Conservation (phyloP, 1,140 invertebrate species). For the Araneus ventricosus region DNA sequence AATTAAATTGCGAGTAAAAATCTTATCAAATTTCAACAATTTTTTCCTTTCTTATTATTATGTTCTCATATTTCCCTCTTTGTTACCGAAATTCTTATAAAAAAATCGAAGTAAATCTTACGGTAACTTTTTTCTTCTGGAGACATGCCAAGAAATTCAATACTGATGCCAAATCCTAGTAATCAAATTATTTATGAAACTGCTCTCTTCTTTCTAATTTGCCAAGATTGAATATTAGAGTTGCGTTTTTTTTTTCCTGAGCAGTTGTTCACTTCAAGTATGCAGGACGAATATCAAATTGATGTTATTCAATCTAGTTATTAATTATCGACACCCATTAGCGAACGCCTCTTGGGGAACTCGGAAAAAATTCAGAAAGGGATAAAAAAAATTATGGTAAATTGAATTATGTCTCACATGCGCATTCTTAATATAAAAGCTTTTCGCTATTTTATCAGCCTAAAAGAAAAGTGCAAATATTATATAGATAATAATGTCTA, state of each 20-base stretch:
- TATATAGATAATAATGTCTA: neutral
- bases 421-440: neutral
- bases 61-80: neutral
- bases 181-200: conserved; percentile 23
- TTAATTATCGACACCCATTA: conserved; percentile 46
- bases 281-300: neutral
- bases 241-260: neutral
- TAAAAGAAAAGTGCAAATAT: too few species aligned
- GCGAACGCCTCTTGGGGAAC: neutral
- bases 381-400: conserved; percentile 10
- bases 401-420: neutral
- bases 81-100: neutral
- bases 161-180: conserved; percentile 10
- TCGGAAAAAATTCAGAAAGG: neutral
- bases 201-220: neutral
- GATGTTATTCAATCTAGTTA: conserved; percentile 5
- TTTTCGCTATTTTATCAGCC: neutral
- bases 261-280: neutral
- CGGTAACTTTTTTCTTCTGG: neutral
- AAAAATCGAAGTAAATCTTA: neutral
- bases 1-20: neutral
- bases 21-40: neutral
- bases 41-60: neutral
- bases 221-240: neutral
- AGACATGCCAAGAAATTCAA: neutral